These are phyloP conservation scores for Andrena cerasifolii DNA, from an alignment of 1,140 invertebrate genomes.

Conservation along the genomic window DNA sequence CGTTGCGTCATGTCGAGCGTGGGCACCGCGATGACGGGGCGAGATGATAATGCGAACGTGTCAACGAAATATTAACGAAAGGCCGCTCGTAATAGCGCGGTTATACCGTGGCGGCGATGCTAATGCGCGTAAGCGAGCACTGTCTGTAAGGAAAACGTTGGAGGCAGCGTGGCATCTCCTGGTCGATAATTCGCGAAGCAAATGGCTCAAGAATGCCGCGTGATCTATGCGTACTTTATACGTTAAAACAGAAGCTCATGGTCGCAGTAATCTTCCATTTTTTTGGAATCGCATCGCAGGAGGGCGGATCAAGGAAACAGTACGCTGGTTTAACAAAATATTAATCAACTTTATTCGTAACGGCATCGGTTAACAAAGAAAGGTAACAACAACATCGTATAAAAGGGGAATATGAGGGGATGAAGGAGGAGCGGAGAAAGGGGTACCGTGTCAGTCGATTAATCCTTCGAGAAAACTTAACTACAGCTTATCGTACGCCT, in stretches of 20 bases:
- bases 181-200: no score
- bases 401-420: constrained; percentile 54
- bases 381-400: constrained; percentile 73
- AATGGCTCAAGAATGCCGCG: no score
- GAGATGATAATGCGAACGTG: constrained; percentile 13
- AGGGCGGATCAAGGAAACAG: constrained; percentile 9
- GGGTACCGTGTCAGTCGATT: constrained; percentile 59
- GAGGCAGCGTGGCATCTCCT: no score
- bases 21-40: constrained; percentile 8
- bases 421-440: constrained; percentile 7
- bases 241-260: no score
- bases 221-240: no score
- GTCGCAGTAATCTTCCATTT: not conserved
- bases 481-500: constrained; percentile 44
- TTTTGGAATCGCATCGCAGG: not conserved
- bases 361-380: constrained; percentile 75
- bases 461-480: constrained; percentile 51
- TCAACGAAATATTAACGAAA: constrained; percentile 16
- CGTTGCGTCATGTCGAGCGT: constrained; percentile 56
- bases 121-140: not conserved
- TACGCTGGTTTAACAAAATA: constrained; percentile 72
- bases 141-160: no score
- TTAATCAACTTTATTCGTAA: constrained; percentile 76
- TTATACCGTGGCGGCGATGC: not conserved
- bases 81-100: not conserved